Evolutionary conservation across 2,888 invertebrate genomes (phyloP), one percentile per base, ranked within the genome.

Genomic region (Hesperia comma): DNA sequence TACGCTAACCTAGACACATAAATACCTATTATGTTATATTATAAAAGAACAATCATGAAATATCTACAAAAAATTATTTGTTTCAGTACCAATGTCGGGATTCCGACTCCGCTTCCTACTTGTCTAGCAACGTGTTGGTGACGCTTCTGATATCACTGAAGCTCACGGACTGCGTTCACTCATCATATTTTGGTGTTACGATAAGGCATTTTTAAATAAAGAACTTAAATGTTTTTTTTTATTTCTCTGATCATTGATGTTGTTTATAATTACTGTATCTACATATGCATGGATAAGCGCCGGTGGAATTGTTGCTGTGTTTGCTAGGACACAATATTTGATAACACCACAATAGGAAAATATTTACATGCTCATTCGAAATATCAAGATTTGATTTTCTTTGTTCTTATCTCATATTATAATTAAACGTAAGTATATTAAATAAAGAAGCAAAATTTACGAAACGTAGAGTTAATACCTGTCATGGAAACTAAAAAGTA

Each of bases 261-360:
- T 15, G 7, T 46, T 46, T 15, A 46, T 46, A 46, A 17, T 46
- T 15, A 46, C 43, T 15, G 43, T 15, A 51, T 1, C 26, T 26
- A n/a, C n/a, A n/a, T n/a, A 26, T 26, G 10, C 51, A 51, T 54
- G 54, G 33, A 54, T 33, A 15, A 33, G 8, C 33, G 0, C 15
- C 6, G 7, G 46, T 60, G 46, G 32, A 60, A 17, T 49, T 49
- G 60, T 60, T 17, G 17, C 32, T 26, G 15, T 49, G 49, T 60
- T 60, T 60, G 49, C 46, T 26, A 49, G 26, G 14, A 17, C 49
- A 37, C 17, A 60, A 60, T 60, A 60, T 60, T 60, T 60, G 26
- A 60, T 49, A 60, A 60, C 58, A 26, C 15, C 60, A 26, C 7
- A 33, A 49, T 43, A 60, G 60, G 60, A 60, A 33, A 60, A 60